These are phyloP conservation scores for Amblyornis subalaris DNA, from an alignment of 2,113 vertebrate genomes.

Conservation along the genomic window DNA sequence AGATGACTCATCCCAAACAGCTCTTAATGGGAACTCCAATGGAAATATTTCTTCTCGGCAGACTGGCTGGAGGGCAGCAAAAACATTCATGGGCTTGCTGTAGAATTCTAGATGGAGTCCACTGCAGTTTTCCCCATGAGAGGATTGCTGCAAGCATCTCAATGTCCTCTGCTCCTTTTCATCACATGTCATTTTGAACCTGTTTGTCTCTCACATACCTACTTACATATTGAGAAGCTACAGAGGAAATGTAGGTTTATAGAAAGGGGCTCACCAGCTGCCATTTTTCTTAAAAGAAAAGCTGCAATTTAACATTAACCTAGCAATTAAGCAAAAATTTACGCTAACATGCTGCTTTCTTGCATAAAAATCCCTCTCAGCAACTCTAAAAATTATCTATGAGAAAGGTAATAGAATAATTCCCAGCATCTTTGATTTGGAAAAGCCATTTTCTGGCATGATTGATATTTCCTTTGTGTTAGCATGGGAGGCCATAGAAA, in stretches of 20 bases:
- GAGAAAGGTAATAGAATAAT: slow-evolving; percentile 53
- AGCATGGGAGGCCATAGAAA: slow-evolving; percentile 30
- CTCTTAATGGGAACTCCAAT: background rate
- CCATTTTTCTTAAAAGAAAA: slow-evolving; percentile 38
- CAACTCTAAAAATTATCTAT: background rate
- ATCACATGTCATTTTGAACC: background rate
- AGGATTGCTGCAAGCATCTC: background rate
- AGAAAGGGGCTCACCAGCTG: slow-evolving; percentile 7
- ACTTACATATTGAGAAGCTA: background rate
- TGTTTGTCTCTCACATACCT: slow-evolving; percentile 3
- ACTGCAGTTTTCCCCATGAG: background rate
- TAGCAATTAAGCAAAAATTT: slow-evolving; percentile 58
- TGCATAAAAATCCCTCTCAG: slow-evolving; percentile 37
- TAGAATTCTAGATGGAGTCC: background rate
- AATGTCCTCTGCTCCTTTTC: background rate
- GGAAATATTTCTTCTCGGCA: background rate
- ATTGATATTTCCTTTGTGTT: slow-evolving; percentile 63
- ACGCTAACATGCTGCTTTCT: background rate
- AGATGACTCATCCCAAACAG: background rate
- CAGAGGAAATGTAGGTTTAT: background rate
- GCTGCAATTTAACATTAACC: slow-evolving; percentile 48
- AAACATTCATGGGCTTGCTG: background rate
- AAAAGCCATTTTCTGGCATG: slow-evolving; percentile 31
- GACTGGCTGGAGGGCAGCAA: background rate
- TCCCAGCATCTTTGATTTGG: slow-evolving; percentile 51